Evolutionary conservation across 2,888 invertebrate species (phyloP).

Genomic region (Megalurothrips usitatus): DNA sequence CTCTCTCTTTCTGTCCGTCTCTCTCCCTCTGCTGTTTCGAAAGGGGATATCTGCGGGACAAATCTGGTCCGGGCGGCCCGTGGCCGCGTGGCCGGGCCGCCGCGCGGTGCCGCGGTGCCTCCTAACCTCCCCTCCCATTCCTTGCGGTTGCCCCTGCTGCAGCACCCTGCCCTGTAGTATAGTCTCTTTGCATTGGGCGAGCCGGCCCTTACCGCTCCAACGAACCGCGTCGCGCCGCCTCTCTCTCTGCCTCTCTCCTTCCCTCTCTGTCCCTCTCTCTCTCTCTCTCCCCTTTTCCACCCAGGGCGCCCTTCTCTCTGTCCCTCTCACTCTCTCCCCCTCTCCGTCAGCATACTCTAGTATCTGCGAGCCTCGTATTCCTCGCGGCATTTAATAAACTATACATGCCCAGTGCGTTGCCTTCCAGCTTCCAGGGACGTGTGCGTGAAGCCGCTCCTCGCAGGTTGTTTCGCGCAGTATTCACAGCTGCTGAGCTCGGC

Average conservation of each 20-base stretch:
- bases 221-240: background rate
- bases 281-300: background rate
- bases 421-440: too few relatives aligned
- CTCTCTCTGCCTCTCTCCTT: background rate
- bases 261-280: background rate
- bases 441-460: too few relatives aligned
- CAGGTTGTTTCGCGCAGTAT: too few relatives aligned
- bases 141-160: background rate
- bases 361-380: too few relatives aligned
- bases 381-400: too few relatives aligned
- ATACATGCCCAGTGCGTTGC: too few relatives aligned
- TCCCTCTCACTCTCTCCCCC: background rate
- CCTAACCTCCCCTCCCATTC: background rate
- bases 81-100: background rate
- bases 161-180: background rate
- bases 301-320: background rate
- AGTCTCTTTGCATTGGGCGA: background rate
- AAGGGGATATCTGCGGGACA: conserved; percentile 22
- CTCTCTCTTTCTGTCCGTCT: background rate
- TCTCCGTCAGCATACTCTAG: background rate
- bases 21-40: background rate
- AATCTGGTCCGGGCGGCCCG: background rate
- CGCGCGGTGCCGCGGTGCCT: too few relatives aligned
- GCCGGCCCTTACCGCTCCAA: conserved; percentile 1
- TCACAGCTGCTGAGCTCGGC: background rate